Base-by-base conservation (phyloP, 1,140 invertebrate genomes). In the Drosophila tristis region DNA sequence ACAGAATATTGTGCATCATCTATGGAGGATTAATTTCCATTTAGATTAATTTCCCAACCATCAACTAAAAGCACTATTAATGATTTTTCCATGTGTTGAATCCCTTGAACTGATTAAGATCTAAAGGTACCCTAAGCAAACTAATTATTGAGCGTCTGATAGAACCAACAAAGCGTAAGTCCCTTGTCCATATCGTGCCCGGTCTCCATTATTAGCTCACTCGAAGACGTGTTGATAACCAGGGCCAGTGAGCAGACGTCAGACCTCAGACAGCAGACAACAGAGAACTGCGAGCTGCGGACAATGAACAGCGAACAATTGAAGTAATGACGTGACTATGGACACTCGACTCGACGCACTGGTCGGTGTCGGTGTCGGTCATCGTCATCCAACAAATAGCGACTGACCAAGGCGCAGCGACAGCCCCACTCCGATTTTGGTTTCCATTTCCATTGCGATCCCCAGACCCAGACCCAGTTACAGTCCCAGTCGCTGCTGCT, bases 271-370 rank as follows among this genome's bases (percentile, higher is more conserved):
- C 55, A 53, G 47, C 48, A 59, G 23, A 42, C 15, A 55, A 59
- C 60, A 29, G 44, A 84, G 50, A 77, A 53, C 51, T 56, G 59
- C 43, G 43, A 20, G 9, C 42, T 60, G 35, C 44, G 51, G 47
- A 62, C 76, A 76, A 79, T 64, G 47, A 74, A 73, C 72, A 61
- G 73, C 73, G 65, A 86, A 87, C 82, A 78, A 86, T 86, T 82
- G 82, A 86, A 65, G 78, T 86, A 86, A 87, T 86, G 81, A 86
- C 81, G 81, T 86, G 81, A 86, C 81, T 86, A 87, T 86, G 78
- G 82, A 71, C 74, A 87, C 61, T 86, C 78, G 55, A 66, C 23
- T 25, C 23, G 20, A 20, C 62, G 72, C 72, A 67, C 48, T 57
- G 42, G 31, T 35, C 54, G 29, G 62, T 45, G 50, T 75, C 65